These are phyloP conservation scores for Mesorhabditis belari DNA, from an alignment of 2,888 invertebrate species.

Conservation along the genomic window DNA sequence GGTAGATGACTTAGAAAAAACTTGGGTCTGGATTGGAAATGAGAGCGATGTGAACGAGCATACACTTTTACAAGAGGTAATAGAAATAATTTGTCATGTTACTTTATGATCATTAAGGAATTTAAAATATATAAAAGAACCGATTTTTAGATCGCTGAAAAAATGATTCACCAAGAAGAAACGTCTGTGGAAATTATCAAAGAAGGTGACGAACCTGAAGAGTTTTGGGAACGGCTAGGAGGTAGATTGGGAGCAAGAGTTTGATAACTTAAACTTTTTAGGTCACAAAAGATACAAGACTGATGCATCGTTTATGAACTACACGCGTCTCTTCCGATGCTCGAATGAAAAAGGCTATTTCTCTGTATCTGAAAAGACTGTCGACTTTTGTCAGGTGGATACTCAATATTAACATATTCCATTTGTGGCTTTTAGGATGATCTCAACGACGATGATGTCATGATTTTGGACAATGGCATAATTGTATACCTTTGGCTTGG, in stretches of 20 bases:
- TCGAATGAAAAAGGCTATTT: constrained; percentile 99
- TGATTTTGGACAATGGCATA: constrained; percentile 96
- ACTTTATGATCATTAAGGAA: neutral
- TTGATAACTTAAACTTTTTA: constrained; percentile 1
- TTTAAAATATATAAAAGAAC: neutral
- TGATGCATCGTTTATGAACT: constrained; percentile 83
- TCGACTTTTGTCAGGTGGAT: constrained; percentile 84
- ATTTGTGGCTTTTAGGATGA: constrained; percentile 70
- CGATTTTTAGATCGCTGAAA: constrained; percentile 37
- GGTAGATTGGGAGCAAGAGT: constrained; percentile 33
- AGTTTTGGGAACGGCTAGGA: constrained; percentile 45
- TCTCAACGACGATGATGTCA: constrained; percentile 96
- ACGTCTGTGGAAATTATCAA: constrained; percentile 34
- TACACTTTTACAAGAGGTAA: constrained; percentile 16
- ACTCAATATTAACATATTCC: constrained; percentile 1
- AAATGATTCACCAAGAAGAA: constrained; percentile 40
- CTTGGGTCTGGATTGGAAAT: constrained; percentile 34
- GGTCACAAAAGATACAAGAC: constrained; percentile 28
- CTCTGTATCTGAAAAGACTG: constrained; percentile 95
- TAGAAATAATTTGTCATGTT: neutral
- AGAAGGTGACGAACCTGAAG: constrained; percentile 47
- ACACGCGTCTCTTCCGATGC: constrained; percentile 87
- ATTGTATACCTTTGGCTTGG: constrained; percentile 97
- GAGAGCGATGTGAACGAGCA: constrained; percentile 19
- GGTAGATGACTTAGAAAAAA: constrained; percentile 22